Conservation (phyloP, 2,113 vertebrate species). For the Microtus oregoni region DNA sequence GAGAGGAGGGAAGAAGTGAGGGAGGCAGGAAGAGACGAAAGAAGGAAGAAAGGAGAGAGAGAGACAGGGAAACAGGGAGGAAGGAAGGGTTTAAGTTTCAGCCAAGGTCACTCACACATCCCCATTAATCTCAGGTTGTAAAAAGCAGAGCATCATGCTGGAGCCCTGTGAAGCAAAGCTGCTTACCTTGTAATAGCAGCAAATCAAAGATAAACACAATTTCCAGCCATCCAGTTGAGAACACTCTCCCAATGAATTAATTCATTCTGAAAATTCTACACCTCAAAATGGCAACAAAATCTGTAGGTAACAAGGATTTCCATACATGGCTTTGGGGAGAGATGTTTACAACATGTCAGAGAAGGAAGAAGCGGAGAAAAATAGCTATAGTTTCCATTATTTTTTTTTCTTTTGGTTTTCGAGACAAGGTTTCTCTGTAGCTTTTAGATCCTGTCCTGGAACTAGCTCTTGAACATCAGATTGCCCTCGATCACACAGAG, state of each 20-base stretch:
- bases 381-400: neutral
- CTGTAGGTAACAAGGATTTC: neutral
- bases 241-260: neutral
- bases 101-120: too few relatives aligned
- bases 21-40: neutral
- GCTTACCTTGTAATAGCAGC: neutral
- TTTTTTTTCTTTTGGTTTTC: too few relatives aligned
- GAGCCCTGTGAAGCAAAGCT: fast-evolving
- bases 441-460: too few relatives aligned
- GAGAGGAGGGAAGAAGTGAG: too few relatives aligned
- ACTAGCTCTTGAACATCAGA: too few relatives aligned
- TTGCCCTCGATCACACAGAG: too few relatives aligned
- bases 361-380: neutral
- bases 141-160: too few relatives aligned
- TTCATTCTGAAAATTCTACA: neutral
- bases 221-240: neutral
- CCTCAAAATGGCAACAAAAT: neutral
- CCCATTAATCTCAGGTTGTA: too few relatives aligned
- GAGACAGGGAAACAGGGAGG: neutral
- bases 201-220: neutral
- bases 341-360: too few relatives aligned
- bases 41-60: neutral
- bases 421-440: too few relatives aligned
- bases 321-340: neutral
- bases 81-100: neutral